Evolutionary conservation across 2,113 vertebrate genomes (phyloP), one percentile per base, ranked within the genome.

Genomic region (Chionomys nivalis): DNA sequence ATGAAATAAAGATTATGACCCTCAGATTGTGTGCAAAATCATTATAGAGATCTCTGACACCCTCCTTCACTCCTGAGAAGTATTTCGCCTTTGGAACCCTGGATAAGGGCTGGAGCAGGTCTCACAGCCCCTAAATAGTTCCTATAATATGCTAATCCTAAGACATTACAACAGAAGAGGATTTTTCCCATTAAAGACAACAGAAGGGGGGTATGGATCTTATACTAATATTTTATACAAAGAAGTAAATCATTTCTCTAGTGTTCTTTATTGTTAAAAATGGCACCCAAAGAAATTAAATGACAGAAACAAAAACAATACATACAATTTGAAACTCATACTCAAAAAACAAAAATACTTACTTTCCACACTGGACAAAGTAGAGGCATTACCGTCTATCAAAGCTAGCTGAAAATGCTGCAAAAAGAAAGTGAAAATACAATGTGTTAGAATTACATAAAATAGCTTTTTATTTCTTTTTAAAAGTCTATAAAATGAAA

Each of bases 351-450:
- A 75, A 92, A 66, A 95, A 89, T 98, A 99, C 99, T 99, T 99
- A 99, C 99, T 99, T 99, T 99, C 99, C 98, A 99, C 99, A 97
- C 99, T 99, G 98, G 99, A 99, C 99, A 99, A 99, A 99, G 99
- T 99, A 99, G 99, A 99, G 98, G 99, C 99, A 98, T 99, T 99
- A 98, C 99, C 99, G 99, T 99, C 99, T 97, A 99, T 99, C 99
- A 99, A 99, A 98, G 99, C 99, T 99, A 99, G 99, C 98, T 99
- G 99, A 99, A 99, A 99, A 99, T 99, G 99, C 99, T 99, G 99
- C n/a, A 98, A 97, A 97, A 94, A 52, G 63, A 96, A 97, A 94
- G 58, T 70, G 33, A 96, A 81, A 97, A 72, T 92, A 97, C 26
- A 97, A 75, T 97, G 94, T 28, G n/a, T 36, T 78, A 79, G 75